Percentiles rank a stretch among this genome's conserved stretches.
phyloP scores from a whole-genome alignment of 2,888 invertebrate species.

The Drosophila mayaguana region DNA sequence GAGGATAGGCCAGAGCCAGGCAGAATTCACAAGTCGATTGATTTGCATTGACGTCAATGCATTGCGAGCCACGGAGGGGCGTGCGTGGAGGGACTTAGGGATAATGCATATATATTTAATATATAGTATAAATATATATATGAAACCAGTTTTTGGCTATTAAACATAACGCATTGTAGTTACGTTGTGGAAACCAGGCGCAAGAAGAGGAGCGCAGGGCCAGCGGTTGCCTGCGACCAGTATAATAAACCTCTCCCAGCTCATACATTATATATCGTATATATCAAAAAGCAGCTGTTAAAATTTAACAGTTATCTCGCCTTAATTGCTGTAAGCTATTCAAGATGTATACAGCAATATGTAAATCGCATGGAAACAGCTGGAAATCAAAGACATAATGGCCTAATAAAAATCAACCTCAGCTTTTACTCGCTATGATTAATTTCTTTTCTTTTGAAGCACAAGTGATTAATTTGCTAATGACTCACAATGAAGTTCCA shows the following conservation, averaged over 20 bases:
- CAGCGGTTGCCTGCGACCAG: conserved; percentile 6
- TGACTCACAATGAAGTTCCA: conserved; percentile 52
- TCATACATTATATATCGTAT: not conserved
- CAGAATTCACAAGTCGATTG: conserved; percentile 48
- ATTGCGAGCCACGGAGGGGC: conserved; percentile 21
- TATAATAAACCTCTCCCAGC: not conserved
- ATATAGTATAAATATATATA: conserved; percentile 13
- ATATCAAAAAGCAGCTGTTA: conserved; percentile 10
- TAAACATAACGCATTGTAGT: conserved; percentile 45
- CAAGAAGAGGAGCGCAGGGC: conserved; percentile 34
- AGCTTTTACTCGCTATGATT: conserved; percentile 26
- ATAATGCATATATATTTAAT: conserved; percentile 4
- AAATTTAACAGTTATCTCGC: conserved; percentile 14
- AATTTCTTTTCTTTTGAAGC: conserved; percentile 29
- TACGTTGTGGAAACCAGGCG: conserved; percentile 25
- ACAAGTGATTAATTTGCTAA: not conserved
- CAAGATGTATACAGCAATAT: not conserved
- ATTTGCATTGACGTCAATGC: conserved; percentile 80
- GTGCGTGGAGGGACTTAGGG: conserved; percentile 17
- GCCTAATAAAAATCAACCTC: not conserved
- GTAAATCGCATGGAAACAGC: not conserved
- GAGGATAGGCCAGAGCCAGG: conserved; percentile 11
- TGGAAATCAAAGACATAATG: not conserved
- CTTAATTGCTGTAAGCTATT: not conserved
- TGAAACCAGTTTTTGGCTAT: conserved; percentile 55